Percentiles rank a stretch among this genome's conserved stretches.
These are phyloP conservation scores for Butorides virescens DNA, from an alignment of 2,113 vertebrate species.

Conservation along the genomic window DNA sequence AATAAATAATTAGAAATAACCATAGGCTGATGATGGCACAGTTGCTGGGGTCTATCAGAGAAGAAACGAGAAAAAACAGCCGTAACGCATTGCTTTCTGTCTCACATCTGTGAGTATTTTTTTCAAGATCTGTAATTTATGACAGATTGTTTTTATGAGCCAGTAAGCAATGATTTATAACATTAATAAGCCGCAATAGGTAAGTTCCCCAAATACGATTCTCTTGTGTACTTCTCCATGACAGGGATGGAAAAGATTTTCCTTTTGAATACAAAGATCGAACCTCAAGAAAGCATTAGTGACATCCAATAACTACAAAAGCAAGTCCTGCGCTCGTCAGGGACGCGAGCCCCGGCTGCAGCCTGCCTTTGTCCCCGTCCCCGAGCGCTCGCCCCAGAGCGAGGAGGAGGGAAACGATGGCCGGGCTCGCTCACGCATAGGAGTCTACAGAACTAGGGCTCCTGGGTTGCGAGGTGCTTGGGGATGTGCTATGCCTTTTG, in stretches of 20 bases:
- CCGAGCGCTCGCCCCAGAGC: fast-evolving
- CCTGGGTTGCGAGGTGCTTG: not conserved
- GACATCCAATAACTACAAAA: not conserved
- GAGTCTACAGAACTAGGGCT: not conserved
- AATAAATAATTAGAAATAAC: slow-evolving; percentile 46
- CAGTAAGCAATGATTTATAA: slow-evolving; percentile 44
- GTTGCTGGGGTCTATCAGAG: not conserved
- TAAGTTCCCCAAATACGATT: not conserved
- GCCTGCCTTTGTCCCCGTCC: not conserved
- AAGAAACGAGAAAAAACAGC: not conserved
- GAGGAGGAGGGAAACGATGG: not conserved
- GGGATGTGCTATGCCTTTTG: not conserved
- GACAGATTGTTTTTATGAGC: slow-evolving; percentile 28
- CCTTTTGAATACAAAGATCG: not conserved
- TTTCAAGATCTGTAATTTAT: slow-evolving; percentile 15
- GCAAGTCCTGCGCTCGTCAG: not conserved
- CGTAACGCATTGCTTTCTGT: not conserved
- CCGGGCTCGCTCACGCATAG: not conserved
- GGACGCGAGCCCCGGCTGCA: not conserved
- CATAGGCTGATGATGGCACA: not conserved
- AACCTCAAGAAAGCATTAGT: not conserved
- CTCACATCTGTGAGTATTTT: not conserved
- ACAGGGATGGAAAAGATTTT: not conserved
- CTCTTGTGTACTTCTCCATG: not conserved
- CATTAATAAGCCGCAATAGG: slow-evolving; percentile 23